Base-by-base conservation (phyloP, 2,113 vertebrate species). In the Tonatia bakeri region DNA sequence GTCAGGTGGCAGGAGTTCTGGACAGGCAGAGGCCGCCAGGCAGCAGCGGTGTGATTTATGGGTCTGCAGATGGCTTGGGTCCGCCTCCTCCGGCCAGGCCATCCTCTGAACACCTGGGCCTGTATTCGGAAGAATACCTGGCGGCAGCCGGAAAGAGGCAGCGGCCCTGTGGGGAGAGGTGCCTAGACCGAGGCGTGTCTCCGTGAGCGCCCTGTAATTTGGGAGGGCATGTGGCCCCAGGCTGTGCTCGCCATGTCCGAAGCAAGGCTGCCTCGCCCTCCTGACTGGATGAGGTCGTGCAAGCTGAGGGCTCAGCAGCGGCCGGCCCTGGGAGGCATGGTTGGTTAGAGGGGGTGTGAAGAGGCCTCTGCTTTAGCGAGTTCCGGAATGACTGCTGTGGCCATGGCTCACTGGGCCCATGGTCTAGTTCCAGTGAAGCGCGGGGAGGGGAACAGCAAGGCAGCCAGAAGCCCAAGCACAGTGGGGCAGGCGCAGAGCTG, bases 391-490 rank as follows among this genome's bases (percentile, higher is more conserved):
- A 22, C 7, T 10, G 11, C n/a, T 50, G n/a, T 13, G 47, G 19
- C 83, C 20, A 0, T 0, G 5, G 22, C 70, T 28, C 20, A 1
- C 12, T 6, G 5, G 40, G 33, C 40, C 36, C 33, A 36, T 0
- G 70, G 10, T 26, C 76, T 24, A 36, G 50, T 59, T 31, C 22
- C 7, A 24, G 90, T 1, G 7, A 11, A 65, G 50, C 10, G 56
- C 22, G 5, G 59, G 54, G 36, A 28, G 83, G 80, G 6, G 38
- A 65, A 15, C 31, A 15, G 0, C 0, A 8, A 47, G 40, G 26
- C 69, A 28, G 4, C 0, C n/a, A n/a, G 0, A 8, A 69, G n/a
- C 33, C 43, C 19, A 0, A 2, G 19, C 22, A 0, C 0, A 17
- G 24, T 3, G 36, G 19, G 26, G 45, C 17, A 5, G 2, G 59